Evolutionary conservation across 1,140 invertebrate genomes (phyloP).

Genomic region (Aphaenogaster rudis): DNA sequence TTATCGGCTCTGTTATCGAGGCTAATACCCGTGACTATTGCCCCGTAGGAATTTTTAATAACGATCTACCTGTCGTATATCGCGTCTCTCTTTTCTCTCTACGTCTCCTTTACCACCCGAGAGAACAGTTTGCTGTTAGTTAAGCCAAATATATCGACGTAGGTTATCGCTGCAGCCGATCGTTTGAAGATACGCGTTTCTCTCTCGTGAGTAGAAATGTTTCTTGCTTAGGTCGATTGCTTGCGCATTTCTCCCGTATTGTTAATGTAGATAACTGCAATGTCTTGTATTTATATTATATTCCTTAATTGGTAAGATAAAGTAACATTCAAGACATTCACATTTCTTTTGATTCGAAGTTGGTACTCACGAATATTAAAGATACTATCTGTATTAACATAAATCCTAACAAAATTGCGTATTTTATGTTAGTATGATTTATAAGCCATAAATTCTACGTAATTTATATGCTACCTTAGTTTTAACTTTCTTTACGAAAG

Average conservation of each 20-base stretch:
- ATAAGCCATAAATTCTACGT: conserved; percentile 19
- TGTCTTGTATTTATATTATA: neutral
- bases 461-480: neutral
- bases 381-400: neutral
- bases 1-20: conserved; percentile 68
- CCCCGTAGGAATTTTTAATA: conserved; percentile 49
- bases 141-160: conserved; percentile 32
- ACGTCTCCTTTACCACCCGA: neutral
- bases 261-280: neutral
- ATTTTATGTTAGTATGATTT: conserved; percentile 10
- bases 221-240: neutral
- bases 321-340: neutral
- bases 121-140: conserved; percentile 40
- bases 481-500: neutral
- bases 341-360: neutral
- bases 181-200: conserved; percentile 5
- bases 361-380: neutral
- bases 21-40: conserved; percentile 22
- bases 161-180: conserved; percentile 22
- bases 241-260: conserved; percentile 1
- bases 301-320: neutral
- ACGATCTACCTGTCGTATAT: conserved; percentile 40
- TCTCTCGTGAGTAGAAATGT: conserved; percentile 17
- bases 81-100: conserved; percentile 5
- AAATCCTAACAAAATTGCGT: neutral